Evolutionary conservation across 1,140 invertebrate genomes (phyloP).

Genomic region (Dendroctonus valens): DNA sequence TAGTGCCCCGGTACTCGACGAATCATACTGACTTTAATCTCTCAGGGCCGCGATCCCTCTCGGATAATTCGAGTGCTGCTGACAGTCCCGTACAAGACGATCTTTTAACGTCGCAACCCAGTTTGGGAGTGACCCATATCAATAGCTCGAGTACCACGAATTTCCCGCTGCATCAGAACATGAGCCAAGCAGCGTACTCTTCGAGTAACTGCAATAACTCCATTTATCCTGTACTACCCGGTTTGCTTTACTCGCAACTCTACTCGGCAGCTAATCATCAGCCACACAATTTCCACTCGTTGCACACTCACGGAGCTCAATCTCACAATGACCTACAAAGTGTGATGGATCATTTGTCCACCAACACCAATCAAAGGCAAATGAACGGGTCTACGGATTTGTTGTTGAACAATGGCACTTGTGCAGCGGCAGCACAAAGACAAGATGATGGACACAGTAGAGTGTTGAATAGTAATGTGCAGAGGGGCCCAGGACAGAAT

Average conservation of each 20-base stretch:
- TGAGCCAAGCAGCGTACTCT: conserved; percentile 52
- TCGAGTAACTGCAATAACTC: conserved; percentile 64
- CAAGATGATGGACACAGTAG: conserved; percentile 56
- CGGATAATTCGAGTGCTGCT: conserved; percentile 77
- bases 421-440: conserved; percentile 59
- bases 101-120: conserved; percentile 55
- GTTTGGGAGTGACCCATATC: conserved; percentile 60
- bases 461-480: conserved; percentile 58
- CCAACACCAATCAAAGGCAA: conserved; percentile 56
- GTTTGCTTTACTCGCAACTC: conserved; percentile 78
- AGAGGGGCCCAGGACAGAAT: conserved; percentile 62
- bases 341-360: conserved; percentile 71
- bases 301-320: conserved; percentile 62
- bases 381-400: conserved; percentile 56
- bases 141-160: conserved; percentile 56
- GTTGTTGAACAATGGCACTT: conserved; percentile 57
- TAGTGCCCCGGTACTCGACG: conserved; percentile 60
- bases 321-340: conserved; percentile 67
- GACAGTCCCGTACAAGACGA: conserved; percentile 80
- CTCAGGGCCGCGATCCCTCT: conserved; percentile 67
- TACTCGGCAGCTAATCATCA: conserved; percentile 78
- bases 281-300: conserved; percentile 69
- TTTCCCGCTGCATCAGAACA: conserved; percentile 59
- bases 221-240: conserved; percentile 71
- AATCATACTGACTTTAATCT: conserved; percentile 50